Percentiles rank a stretch among this genome's conserved stretches.
phyloP scores from a whole-genome alignment of 2,113 vertebrate genomes.

The Maccullochella peelii region DNA sequence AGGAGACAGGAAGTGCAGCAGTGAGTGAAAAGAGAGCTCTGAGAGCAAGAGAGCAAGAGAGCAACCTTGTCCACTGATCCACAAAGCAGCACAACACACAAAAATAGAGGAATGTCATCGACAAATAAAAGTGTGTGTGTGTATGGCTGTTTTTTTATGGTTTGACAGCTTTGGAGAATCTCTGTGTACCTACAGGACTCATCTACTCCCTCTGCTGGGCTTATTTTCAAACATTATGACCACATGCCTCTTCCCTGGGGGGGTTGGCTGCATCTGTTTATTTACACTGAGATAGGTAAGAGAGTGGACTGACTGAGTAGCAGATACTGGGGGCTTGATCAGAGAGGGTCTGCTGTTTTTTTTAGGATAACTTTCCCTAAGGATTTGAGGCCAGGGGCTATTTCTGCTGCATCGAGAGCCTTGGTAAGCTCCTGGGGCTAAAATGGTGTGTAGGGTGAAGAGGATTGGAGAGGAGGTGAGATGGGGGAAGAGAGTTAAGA shows the following conservation, averaged over 20 bases:
- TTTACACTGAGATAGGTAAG: slow-evolving; percentile 11
- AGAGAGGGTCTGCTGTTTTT: slow-evolving; percentile 32
- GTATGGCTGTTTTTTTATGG: neutral
- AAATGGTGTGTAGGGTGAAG: slow-evolving; percentile 17
- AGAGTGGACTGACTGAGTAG: neutral
- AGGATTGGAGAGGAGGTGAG: neutral
- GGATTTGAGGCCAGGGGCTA: slow-evolving; percentile 27
- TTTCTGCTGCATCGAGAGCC: slow-evolving; percentile 9
- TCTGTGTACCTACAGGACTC: slow-evolving; percentile 15
- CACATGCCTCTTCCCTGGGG: slow-evolving; percentile 12
- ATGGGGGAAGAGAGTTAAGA: slow-evolving; percentile 12
- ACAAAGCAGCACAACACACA: slow-evolving; percentile 16
- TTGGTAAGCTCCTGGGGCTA: neutral
- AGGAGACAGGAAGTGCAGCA: slow-evolving; percentile 17
- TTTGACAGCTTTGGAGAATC: slow-evolving; percentile 15
- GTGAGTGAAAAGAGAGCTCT: slow-evolving; percentile 29
- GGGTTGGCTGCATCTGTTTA: slow-evolving; percentile 39
- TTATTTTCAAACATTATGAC: slow-evolving; percentile 22
- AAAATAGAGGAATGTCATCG: slow-evolving; percentile 18
- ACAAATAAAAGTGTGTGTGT: slow-evolving; percentile 4
- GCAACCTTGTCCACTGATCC: slow-evolving; percentile 36
- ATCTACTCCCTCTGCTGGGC: slow-evolving; percentile 43
- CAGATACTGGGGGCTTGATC: slow-evolving; percentile 20
- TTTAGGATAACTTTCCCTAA: slow-evolving; percentile 11
- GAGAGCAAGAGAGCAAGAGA: slow-evolving; percentile 23